Evolutionary conservation across 2,113 vertebrate species (phyloP), one percentile per base, ranked within the genome.

Genomic region (Neolamprologus variostigma): DNA sequence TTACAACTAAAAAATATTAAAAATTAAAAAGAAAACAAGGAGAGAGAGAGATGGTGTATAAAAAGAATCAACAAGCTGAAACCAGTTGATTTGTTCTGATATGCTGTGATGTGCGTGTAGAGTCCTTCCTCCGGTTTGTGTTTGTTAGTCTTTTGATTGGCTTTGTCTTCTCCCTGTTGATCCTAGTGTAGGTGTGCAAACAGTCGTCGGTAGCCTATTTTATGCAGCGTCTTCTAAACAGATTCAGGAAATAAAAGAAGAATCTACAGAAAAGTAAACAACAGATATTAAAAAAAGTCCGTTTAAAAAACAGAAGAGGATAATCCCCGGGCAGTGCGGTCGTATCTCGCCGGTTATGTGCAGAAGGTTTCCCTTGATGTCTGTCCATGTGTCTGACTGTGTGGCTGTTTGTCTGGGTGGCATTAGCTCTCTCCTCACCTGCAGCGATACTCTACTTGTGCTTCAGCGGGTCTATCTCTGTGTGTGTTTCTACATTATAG

Each of bases 101-200:
- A 98, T 97, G 94, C 93, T 97, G 89, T 5, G 93, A 90, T 68
- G 5, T 63, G 21, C 91, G 93, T 89, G 80, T 96, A 91, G 96
- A 97, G 96, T 97, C 96, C 95, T 88, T 95, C 92, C 47, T 95
- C 90, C 55, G 94, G 91, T 88, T 40, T 88, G 81, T 96, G 28
- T 94, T 91, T 94, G 84, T 59, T 83, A 12, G 95, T 97, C 94
- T 96, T 96, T 95, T 92, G 71, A 89, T 94, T 91, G 88, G 91
- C 89, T 93, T 93, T 83, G 66, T 95, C 40, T 96, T 96, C 96
- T 97, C 97, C 97, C 97, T 97, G 96, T 93, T 94, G 96, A 95
- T 95, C 93, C 94, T 95, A 85, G 80, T 81, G 85, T 84, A 95
- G 96, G 95, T 94, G 96, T 98, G 97, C 98, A 98, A 98, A 99